phyloP scores from a whole-genome alignment of 2,113 vertebrate species.

The Hemiprocne comata region DNA sequence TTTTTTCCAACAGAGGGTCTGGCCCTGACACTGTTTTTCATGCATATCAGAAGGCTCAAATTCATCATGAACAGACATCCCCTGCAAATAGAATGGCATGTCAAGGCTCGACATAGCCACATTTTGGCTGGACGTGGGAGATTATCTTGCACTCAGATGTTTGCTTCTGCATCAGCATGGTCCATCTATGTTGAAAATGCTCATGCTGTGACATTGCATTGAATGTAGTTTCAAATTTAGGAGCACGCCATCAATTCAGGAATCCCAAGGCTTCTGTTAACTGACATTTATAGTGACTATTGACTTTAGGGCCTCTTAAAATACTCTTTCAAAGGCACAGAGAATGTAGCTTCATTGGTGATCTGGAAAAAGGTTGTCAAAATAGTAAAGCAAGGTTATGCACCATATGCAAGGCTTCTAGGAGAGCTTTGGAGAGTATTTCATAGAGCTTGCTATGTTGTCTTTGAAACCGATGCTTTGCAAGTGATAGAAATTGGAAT shows the following conservation, averaged over 20 bases:
- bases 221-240: slow-evolving; percentile 86
- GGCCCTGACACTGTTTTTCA: background rate
- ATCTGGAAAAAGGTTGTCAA: slow-evolving; percentile 70
- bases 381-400: slow-evolving; percentile 65
- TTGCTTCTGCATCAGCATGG: slow-evolving; percentile 35
- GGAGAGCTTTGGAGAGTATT: background rate
- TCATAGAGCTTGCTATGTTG: background rate
- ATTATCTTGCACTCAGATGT: slow-evolving; percentile 68
- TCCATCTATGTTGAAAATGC: slow-evolving; percentile 64
- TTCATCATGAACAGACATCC: slow-evolving; percentile 29
- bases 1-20: slow-evolving; percentile 1
- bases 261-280: slow-evolving; percentile 82
- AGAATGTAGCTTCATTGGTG: slow-evolving; percentile 63
- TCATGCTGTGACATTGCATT: slow-evolving; percentile 76
- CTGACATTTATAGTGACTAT: slow-evolving; percentile 72
- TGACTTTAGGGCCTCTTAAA: slow-evolving; percentile 68
- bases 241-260: slow-evolving; percentile 78
- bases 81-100: slow-evolving; percentile 64
- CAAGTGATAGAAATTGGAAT: background rate
- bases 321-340: slow-evolving; percentile 72
- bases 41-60: slow-evolving; percentile 35
- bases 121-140: slow-evolving; percentile 37
- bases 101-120: slow-evolving; percentile 29
- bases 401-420: background rate
- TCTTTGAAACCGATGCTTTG: background rate